Percentiles rank a stretch among this genome's conserved stretches.
phyloP scores from a whole-genome alignment of 2,888 invertebrate genomes.

The Cephonodes hylas region DNA sequence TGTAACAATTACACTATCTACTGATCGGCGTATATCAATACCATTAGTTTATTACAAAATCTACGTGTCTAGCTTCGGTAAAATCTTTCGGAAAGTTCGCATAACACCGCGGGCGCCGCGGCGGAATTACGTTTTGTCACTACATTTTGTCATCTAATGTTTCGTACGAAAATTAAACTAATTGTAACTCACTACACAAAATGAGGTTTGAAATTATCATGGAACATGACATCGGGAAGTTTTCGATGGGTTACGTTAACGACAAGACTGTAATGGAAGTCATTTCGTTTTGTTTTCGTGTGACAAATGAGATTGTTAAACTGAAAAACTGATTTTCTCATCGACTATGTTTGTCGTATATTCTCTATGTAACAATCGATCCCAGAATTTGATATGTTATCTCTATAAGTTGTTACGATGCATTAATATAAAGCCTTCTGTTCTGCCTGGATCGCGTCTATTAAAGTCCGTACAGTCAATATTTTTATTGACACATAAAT shows the following conservation, averaged over 20 bases:
- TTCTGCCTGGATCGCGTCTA: too few relatives aligned
- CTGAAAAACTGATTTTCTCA: not conserved
- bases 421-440: too few relatives aligned
- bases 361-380: not conserved
- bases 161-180: not conserved
- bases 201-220: conserved; percentile 57
- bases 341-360: not conserved
- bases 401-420: not conserved
- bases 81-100: not conserved
- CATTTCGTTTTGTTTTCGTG: conserved; percentile 8
- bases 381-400: not conserved
- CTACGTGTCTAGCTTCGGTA: not conserved
- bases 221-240: conserved; percentile 66
- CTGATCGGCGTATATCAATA: not conserved
- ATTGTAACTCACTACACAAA: conserved; percentile 41
- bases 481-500: not conserved
- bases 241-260: conserved; percentile 35
- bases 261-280: conserved; percentile 53
- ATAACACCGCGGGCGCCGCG: not conserved
- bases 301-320: conserved; percentile 2
- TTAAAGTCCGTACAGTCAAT: not conserved
- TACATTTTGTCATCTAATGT: not conserved
- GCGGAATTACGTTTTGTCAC: not conserved
- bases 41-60: conserved; percentile 5
- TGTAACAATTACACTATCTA: conserved; percentile 8